These are phyloP conservation scores for Ferdinandea cuprea DNA, from an alignment of 2,888 invertebrate genomes.

Conservation along the genomic window DNA sequence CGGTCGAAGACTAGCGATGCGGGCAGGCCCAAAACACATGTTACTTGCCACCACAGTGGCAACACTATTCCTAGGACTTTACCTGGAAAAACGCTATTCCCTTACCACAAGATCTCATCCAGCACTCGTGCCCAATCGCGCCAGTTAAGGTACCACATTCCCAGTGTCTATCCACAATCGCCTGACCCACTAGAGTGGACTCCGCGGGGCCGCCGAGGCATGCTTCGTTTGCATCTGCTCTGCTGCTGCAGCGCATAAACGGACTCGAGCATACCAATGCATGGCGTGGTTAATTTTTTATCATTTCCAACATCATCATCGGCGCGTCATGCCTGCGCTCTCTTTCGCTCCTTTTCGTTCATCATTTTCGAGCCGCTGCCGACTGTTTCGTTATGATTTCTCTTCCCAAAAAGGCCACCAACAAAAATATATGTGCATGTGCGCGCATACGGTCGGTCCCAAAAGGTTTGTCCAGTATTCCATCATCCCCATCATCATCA, in stretches of 20 bases:
- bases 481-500: conserved; percentile 64
- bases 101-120: conserved; percentile 33
- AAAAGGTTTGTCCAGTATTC: conserved; percentile 67
- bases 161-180: conserved; percentile 56
- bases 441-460: conserved; percentile 28
- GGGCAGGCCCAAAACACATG: too few species aligned
- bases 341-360: conserved; percentile 5
- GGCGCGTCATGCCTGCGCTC: conserved; percentile 22
- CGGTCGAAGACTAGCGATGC: too few species aligned
- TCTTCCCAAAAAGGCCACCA: conserved; percentile 58
- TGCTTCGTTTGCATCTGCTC: conserved; percentile 64
- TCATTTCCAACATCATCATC: conserved; percentile 69
- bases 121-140: conserved; percentile 55
- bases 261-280: conserved; percentile 55
- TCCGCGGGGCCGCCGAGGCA: conserved; percentile 47
- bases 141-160: conserved; percentile 49
- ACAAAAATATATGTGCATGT: too few species aligned
- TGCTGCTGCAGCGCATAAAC: conserved; percentile 18
- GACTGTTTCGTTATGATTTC: conserved; percentile 70
- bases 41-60: conserved; percentile 11
- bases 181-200: conserved; percentile 71
- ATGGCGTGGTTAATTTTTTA: conserved; percentile 73
- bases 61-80: conserved; percentile 31
- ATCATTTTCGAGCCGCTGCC: background rate
- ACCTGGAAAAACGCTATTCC: conserved; percentile 40